Evolutionary conservation across 2,888 invertebrate species (phyloP), one percentile per base, ranked within the genome.

Genomic region (Noctua janthina): DNA sequence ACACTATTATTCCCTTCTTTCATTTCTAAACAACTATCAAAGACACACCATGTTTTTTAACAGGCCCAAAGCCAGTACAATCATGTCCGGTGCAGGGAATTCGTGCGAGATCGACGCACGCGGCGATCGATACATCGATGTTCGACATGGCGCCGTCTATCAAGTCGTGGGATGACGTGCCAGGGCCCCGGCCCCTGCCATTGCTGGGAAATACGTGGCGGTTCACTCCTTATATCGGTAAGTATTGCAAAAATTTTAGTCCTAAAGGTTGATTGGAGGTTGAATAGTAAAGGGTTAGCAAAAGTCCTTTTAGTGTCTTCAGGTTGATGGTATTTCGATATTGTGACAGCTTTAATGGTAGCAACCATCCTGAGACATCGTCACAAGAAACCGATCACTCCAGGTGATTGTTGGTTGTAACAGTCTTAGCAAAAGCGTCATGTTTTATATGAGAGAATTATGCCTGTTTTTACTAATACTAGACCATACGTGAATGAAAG

Each of bases 151-250:
- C 95, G 64, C 92, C 94, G 0, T 91, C 93, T 13, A 95, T 96
- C 8, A 95, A 95, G 81, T 94, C 97, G 35, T 98, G 97, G 95
- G 94, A 96, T 1, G 95, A 97, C 51, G 97, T 98, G 0, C 98
- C 98, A 0, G 98, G 98, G 1, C 97, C 98, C 0, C 97, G 96
- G 87, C 97, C 97, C 0, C 84, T 97, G n/a, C 98, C 98, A 0
- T 75, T 98, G 0, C 90, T 98, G 15, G 98, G 98, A 1, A 98
- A 98, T 87, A 97, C 97, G 7, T 98, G 98, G 98, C 94, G 97
- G 87, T 97, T 98, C 88, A 95, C 97, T 46, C 97, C 98, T 54
- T 97, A 96, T 91, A 95, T 98, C 79, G 98, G 98, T 97, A 93
- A 95, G 97, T 91, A 7, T 0, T 35, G 4, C 4, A 5, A 23